Evolutionary conservation across 2,888 invertebrate genomes (phyloP).

Genomic region (Synanthedon tipuliformis): DNA sequence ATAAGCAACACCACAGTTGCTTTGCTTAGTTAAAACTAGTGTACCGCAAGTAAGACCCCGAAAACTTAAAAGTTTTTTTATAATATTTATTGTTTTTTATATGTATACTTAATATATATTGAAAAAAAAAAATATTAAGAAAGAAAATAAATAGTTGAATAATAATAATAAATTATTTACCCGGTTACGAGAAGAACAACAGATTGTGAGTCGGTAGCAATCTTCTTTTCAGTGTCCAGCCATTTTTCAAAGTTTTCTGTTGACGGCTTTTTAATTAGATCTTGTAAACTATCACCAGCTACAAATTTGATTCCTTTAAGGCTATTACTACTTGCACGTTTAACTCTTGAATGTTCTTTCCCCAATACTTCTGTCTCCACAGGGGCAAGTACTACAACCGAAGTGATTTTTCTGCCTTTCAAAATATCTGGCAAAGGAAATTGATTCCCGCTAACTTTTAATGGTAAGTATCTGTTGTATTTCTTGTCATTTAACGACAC

Average conservation of each 20-base stretch:
- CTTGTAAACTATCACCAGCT: constrained; percentile 80
- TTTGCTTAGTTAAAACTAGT: too few relatives aligned
- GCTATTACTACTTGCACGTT: constrained; percentile 66
- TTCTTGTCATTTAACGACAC: constrained; percentile 79
- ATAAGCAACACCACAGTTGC: too few relatives aligned
- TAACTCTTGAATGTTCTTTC: constrained; percentile 56
- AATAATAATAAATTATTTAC: constrained; percentile 43
- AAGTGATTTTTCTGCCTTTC: constrained; percentile 81
- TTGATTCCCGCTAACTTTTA: constrained; percentile 86
- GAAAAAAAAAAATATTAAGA: too few relatives aligned
- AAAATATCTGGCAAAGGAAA: constrained; percentile 86
- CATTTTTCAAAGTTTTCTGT: constrained; percentile 83
- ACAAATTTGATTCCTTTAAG: constrained; percentile 79
- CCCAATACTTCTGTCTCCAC: constrained; percentile 77
- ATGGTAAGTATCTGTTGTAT: constrained; percentile 85
- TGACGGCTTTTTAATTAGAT: constrained; percentile 79
- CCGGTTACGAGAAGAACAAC: constrained; percentile 85
- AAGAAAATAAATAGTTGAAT: neutral
- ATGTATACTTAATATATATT: too few relatives aligned
- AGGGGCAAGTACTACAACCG: constrained; percentile 87
- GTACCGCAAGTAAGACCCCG: too few relatives aligned
- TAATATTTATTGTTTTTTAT: too few relatives aligned
- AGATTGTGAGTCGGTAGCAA: constrained; percentile 80
- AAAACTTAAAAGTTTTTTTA: too few relatives aligned
- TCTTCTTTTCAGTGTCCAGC: constrained; percentile 81